phyloP scores from a whole-genome alignment of 2,888 invertebrate genomes.

The Lathronympha strigana region DNA sequence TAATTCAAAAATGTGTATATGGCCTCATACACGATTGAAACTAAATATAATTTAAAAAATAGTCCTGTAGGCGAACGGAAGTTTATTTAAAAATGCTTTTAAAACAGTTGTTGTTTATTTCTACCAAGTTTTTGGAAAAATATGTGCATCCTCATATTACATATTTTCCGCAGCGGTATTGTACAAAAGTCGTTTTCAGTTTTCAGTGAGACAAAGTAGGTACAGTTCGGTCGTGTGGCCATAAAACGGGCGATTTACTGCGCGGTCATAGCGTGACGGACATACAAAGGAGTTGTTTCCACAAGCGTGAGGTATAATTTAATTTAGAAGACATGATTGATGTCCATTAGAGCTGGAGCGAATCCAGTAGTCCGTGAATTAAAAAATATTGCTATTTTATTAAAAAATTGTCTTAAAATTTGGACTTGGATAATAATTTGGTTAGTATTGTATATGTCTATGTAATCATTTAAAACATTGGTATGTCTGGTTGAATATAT shows the following conservation, averaged over 20 bases:
- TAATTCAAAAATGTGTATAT: no score
- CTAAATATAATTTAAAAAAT: no score
- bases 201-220: conserved; percentile 3
- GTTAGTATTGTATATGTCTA: no score
- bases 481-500: no score
- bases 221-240: neutral
- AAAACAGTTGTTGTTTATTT: no score
- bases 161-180: neutral
- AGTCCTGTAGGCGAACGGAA: no score
- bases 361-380: neutral
- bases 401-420: neutral
- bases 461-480: no score
- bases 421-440: no score
- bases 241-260: conserved; percentile 1
- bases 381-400: neutral
- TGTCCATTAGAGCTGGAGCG: neutral
- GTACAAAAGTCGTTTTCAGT: conserved; percentile 2
- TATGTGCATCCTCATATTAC: no score
- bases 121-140: no score
- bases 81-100: no score
- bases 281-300: conserved; percentile 1
- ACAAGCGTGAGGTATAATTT: neutral
- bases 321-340: conserved; percentile 2
- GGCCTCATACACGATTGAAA: no score
- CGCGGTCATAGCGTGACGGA: neutral